Base-by-base conservation (phyloP, 2,797 vertebrate genomes). In the Heterohyrax brucei region DNA sequence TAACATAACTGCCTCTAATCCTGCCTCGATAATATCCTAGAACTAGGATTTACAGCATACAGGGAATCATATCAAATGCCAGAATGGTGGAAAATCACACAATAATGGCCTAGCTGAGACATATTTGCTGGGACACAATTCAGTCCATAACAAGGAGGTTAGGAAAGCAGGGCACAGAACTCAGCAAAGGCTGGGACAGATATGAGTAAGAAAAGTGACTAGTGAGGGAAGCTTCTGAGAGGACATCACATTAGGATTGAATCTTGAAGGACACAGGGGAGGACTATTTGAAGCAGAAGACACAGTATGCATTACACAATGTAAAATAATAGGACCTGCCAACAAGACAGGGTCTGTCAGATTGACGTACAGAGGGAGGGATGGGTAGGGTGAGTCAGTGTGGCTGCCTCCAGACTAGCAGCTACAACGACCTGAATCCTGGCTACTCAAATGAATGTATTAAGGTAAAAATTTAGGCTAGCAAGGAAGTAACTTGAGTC, bases 361-460 rank as follows among this genome's bases (percentile, higher is more conserved):
- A 16, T n/a, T 33, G 14, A n/a, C 33, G 66, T 68, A 2, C 53
- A 46, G 87, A 77, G 50, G 28, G 39, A n/a, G 33, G 0, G 1
- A 0, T 1, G 4, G 2, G 8, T 0, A 24, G 21, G 19, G 30
- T 4, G 6, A 22, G 26, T 33, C 30, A 33, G 72, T 7, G 44
- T 64, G 59, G 59, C 72, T 64, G 59, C 30, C 61, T 50, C 77
- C 21, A 64, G 62, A 28, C 39, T 39, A 62, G 59, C 30, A 44
- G 50, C 48, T 13, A 44, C 76, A n/a, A 26, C 28, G 22, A 19
- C 48, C 50, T 4, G 16, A 28, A 78, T 28, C 13, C 28, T 70
- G 91, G 48, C 50, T n/a, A 48, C 19, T 18, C 46, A 30, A 53
- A 30, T 53, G 10, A 30, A 59, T 14, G n/a, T 33, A 44, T 16